Evolutionary conservation across 2,888 invertebrate genomes (phyloP), one percentile per base, ranked within the genome.

Genomic region (Branchipolynoe longqiensis): DNA sequence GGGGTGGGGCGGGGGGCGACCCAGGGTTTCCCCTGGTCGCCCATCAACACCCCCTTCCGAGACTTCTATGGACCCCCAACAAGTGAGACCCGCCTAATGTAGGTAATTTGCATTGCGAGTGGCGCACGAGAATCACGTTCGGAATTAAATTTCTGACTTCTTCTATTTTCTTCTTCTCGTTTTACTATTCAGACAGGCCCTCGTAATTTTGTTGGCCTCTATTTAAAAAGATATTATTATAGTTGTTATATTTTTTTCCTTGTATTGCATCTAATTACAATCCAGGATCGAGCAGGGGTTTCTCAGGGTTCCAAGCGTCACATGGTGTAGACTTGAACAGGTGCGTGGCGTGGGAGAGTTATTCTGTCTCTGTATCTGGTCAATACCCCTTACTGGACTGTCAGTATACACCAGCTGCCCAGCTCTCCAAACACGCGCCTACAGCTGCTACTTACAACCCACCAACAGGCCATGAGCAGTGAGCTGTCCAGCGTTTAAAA

Each of bases 351-450:
- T n/a, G 36, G 36, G 69, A 36, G 36, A 69, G 69, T 69, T 69
- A 69, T 69, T 69, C 38, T 38, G 33, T 69, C 36, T 69, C 69
- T 38, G 25, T 69, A n/a, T 69, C 69, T 25, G 38, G 69, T 69
- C 69, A 69, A 69, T 69, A 69, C 69, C 69, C 8, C 69, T 33
- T 69, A 69, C 33, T 69, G 69, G 69, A n/a, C n/a, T n/a, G n/a
- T 22, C 69, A 33, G 38, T 14, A 48, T 18, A 18, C 69, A 38
- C 69, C 69, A 69, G 33, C 69, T 69, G 69, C 69, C 69, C 14
- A 38, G 69, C 69, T 69, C 69, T 69, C 69, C 33, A 69, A 69
- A 69, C 69, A 69, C 12, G 36, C 33, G 8, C 18, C 48, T 8
- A 8, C 48, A 8, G 48, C 48, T 18, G 8, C 48, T 48, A 18